Evolutionary conservation across 30 jellyfish, hydroid and myxozoan genomes (phyloP).

Genomic region (Hydractinia symbiolongicarpus): DNA sequence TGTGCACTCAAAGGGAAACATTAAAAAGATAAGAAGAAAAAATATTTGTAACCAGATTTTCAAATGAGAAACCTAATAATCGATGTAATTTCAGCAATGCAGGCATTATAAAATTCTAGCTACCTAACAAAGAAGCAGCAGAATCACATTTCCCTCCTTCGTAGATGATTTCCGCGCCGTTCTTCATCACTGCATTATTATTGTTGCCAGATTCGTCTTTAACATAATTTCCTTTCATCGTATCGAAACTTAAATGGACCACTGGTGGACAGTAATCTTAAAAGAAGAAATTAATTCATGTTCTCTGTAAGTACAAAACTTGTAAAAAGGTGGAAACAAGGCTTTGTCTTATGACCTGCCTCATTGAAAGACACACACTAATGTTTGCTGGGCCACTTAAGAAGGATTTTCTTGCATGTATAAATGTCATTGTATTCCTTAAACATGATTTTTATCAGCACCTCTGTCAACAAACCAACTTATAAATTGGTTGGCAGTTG

Average conservation of each 20-base stretch:
- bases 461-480: too few relatives aligned
- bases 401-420: too few relatives aligned
- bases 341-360: background rate
- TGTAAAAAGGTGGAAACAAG: background rate
- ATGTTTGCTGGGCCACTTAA: too few relatives aligned
- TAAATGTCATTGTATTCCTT: too few relatives aligned
- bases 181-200: constrained; percentile 70
- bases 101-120: background rate
- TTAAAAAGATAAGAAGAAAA: too few relatives aligned
- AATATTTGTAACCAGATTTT: too few relatives aligned
- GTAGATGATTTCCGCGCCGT: constrained; percentile 79
- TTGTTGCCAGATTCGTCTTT: constrained; percentile 75
- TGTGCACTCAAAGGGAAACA: too few relatives aligned
- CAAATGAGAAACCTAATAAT: too few relatives aligned
- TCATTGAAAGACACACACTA: background rate
- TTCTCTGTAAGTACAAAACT: background rate
- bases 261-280: constrained; percentile 84
- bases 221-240: constrained; percentile 62
- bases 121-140: constrained; percentile 74
- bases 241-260: constrained; percentile 85
- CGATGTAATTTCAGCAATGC: background rate
- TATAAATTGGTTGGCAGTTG: too few relatives aligned
- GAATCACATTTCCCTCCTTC: constrained; percentile 93
- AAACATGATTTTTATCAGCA: too few relatives aligned
- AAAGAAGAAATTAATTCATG: background rate